phyloP scores from a whole-genome alignment of 2,888 invertebrate genomes.

The Leptopilina syphax region DNA sequence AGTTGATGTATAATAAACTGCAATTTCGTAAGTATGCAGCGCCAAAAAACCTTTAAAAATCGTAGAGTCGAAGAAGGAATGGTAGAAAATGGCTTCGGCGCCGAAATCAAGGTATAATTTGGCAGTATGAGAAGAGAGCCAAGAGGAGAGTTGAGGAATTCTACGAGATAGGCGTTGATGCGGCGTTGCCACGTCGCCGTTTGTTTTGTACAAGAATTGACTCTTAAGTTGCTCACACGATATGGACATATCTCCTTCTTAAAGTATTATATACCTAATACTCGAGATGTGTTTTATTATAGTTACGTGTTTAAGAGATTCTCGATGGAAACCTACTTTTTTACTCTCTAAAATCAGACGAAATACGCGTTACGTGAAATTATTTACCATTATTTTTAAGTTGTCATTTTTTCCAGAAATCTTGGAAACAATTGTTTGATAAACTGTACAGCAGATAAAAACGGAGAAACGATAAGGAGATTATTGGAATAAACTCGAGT shows the following conservation, averaged over 20 bases:
- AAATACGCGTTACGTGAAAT: background rate
- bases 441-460: background rate
- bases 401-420: background rate
- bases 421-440: background rate
- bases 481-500: background rate
- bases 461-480: background rate
- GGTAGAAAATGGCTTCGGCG: slow-evolving; percentile 31
- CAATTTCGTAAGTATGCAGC: slow-evolving; percentile 15
- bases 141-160: background rate
- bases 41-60: slow-evolving; percentile 9
- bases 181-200: slow-evolving; percentile 50
- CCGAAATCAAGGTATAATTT: slow-evolving; percentile 39
- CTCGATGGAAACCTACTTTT: too few species aligned
- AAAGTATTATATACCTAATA: slow-evolving; percentile 46
- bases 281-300: too few species aligned
- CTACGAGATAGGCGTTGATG: slow-evolving; percentile 1
- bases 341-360: too few species aligned
- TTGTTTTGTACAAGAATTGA: slow-evolving; percentile 49
- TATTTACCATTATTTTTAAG: slow-evolving; percentile 5
- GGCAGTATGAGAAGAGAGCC: background rate
- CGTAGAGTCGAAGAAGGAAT: slow-evolving; percentile 7
- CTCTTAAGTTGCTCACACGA: slow-evolving; percentile 51
- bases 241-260: slow-evolving; percentile 61
- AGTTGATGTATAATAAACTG: slow-evolving; percentile 15
- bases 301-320: too few species aligned